Base-by-base conservation (phyloP, 1,140 invertebrate species). In the Anastatus disparis region DNA sequence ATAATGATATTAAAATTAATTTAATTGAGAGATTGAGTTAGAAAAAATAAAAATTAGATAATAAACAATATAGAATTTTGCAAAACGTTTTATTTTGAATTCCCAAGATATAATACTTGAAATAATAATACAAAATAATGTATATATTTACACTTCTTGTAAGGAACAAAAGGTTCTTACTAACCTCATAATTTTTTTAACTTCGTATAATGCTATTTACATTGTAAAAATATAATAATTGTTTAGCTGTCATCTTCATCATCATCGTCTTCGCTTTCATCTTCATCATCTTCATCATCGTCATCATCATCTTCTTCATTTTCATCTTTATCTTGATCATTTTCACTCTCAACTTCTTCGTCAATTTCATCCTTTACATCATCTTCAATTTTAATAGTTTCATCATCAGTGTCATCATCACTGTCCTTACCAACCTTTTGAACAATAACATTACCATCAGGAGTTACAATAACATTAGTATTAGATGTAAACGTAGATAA, bases 381-480 rank as follows among this genome's bases (percentile, higher is more conserved):
- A 15, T 71, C 50, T n/a, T 50, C 42, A 55, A 40, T 20, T 42
- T 59, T 27, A 59, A 10, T 40, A 3, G 4, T 20, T 26, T 71
- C 24, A 29, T 69, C 50, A 44, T 72, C 62, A 20, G 20, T 67
- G 31, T 65, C 42, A 10, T 71, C 46, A 40, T 44, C 42, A 17
- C 70, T 40, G 29, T 61, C 50, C 17, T 70, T 42, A 56, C 72
- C 35, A 63, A 71, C 53, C 81, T 77, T 81, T 10, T 64, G 52
- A 17, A 81, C 63, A 53, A 53, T 76, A 26, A 90, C 84, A 35
- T 82, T 79, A 48, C 90, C 90, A 77, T 87, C 85, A 31, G 89
- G 89, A 66, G 82, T 81, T 3, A 91, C 87, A 42, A 73, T 80
- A 2, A 90, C 88, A 58, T 72, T 80, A 27, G 78, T 73, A 73